Base-by-base conservation (phyloP, 2,797 vertebrate species). In the Chelmon rostratus region DNA sequence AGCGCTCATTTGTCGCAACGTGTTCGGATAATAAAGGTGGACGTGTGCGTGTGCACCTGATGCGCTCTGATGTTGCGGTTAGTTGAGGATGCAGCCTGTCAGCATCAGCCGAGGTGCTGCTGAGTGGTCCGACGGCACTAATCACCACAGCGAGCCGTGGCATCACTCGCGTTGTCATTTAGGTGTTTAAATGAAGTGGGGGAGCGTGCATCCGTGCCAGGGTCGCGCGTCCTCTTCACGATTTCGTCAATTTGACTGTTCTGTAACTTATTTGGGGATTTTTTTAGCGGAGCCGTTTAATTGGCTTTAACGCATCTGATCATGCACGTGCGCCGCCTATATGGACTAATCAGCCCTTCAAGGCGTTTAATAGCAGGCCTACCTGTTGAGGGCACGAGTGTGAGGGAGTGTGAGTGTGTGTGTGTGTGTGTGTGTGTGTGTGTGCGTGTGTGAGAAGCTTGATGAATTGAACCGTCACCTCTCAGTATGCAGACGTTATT, bases 401-500 rank as follows among this genome's bases (percentile, higher is more conserved):
- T 54, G 71, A 53, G 67, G n/a, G 68, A 18, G 58, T 11, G 77
- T 28, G 47, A 4, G 62, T 6, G 42, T 21, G 73, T 58, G 73
- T 65, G 68, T 11, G 67, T 58, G 49, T 16, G 75, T 19, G 69
- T 9, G 75, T 0, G 57, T 21, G 73, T 58, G 73, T 62, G 72
- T 11, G 68, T 44, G 49, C 10, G 75, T 12, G 69, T 12, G 75
- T 0, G 57, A n/a, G 86, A 2, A 50, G 89, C 75, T 69, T 93
- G 93, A 92, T 88, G 72, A 91, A 93, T 89, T 87, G 85, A 83
- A 90, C 68, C 90, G 90, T 90, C 93, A 91, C 89, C 90, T 92
- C 91, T 93, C 90, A 90, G 92, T 92, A 92, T 94, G 92, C 93
- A 93, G 92, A 93, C 93, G 86, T 87, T 92, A 92, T 92, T 91